Evolutionary conservation across 2,888 invertebrate genomes (phyloP).

Genomic region (Acanthopleura granulata): DNA sequence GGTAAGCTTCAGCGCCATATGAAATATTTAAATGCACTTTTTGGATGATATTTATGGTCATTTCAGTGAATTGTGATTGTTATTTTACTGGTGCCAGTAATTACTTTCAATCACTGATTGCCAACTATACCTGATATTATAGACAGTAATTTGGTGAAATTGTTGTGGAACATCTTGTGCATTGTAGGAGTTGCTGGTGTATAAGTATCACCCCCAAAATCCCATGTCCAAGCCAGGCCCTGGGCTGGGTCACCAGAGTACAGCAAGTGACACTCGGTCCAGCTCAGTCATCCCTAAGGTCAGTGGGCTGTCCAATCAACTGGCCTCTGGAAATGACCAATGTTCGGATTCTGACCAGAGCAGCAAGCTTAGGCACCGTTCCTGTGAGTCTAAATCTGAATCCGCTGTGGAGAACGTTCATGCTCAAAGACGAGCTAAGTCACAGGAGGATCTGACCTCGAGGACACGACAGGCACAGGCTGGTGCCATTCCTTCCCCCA

Average conservation of each 20-base stretch:
- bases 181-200: conserved; percentile 59
- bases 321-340: background rate
- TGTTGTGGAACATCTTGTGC: background rate
- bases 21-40: no score
- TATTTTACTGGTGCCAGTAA: no score
- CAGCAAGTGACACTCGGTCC: background rate
- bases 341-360: conserved; percentile 18
- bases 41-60: no score
- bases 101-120: background rate
- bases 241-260: background rate
- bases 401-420: conserved; percentile 23
- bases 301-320: background rate
- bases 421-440: conserved; percentile 39
- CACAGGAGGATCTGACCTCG: conserved; percentile 43
- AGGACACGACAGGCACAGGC: background rate
- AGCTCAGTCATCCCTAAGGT: background rate
- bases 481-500: no score
- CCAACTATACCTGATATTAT: background rate
- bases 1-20: no score
- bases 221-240: no score
- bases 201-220: conserved; percentile 43
- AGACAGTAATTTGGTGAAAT: background rate
- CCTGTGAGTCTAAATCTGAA: conserved; percentile 25
- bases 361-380: conserved; percentile 28
- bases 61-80: no score